These are phyloP conservation scores for Anguilla pacifica DNA, from an alignment of 2,797 vertebrate genomes.

Conservation along the genomic window DNA sequence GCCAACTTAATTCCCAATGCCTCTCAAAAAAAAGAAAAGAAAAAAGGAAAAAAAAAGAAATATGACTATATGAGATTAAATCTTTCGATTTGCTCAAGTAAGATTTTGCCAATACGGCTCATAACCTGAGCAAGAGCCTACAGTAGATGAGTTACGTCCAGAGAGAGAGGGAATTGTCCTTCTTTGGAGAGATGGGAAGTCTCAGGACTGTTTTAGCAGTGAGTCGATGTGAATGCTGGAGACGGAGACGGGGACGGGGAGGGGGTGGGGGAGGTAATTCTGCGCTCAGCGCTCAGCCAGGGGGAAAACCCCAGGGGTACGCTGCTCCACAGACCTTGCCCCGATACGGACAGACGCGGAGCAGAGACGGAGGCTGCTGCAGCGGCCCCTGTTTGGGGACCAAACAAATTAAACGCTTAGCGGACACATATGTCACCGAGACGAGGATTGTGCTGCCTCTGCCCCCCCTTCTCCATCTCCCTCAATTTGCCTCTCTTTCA, in stretches of 20 bases:
- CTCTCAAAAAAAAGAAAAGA: constrained; percentile 35
- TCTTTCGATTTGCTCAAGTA: constrained; percentile 42
- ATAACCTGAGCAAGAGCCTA: constrained; percentile 40
- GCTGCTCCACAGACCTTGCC: constrained; percentile 34
- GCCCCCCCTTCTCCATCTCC: not conserved
- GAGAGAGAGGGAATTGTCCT: constrained; percentile 34
- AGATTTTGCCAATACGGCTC: constrained; percentile 25
- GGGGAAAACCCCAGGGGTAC: constrained; percentile 12
- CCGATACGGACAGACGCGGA: constrained; percentile 33
- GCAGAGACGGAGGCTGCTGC: not conserved
- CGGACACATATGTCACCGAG: constrained; percentile 33
- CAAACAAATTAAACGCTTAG: constrained; percentile 41
- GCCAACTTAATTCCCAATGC: constrained; percentile 10
- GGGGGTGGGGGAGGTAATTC: constrained; percentile 10
- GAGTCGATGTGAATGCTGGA: constrained; percentile 1
- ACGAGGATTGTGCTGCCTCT: constrained; percentile 9
- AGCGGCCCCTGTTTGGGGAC: constrained; percentile 31
- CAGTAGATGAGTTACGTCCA: constrained; percentile 44
- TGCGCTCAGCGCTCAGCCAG: constrained; percentile 34
- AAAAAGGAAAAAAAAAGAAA: constrained; percentile 31
- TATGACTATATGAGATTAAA: constrained; percentile 42
- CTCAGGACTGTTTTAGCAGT: constrained; percentile 29
- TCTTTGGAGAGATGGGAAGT: constrained; percentile 35
- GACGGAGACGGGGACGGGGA: not conserved
- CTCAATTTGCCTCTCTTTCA: not conserved